Evolutionary conservation across 2,888 invertebrate species (phyloP), one percentile per base, ranked within the genome.

Genomic region (Heliothis peltigera): DNA sequence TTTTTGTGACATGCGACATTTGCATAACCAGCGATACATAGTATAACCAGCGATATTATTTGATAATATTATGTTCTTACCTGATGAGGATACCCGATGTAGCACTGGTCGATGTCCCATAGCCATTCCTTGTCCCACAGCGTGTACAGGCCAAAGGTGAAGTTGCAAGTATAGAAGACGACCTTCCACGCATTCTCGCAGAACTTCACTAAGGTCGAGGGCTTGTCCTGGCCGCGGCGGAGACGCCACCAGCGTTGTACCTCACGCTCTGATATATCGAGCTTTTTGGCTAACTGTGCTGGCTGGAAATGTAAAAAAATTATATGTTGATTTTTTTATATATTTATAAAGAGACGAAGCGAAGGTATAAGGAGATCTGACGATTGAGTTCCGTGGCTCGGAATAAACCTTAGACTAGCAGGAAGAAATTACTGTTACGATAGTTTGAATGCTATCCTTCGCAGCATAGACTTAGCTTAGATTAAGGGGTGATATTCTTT

Each of bases 61-160:
- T 2, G 4, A 15, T n/a, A 39, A 15, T n/a, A 39, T 4, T 2
- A 15, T 1, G 15, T 1, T 28, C 51, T 82, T 18, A 97, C 97
- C 96, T 98, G 98, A 92, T 97, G 96, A 15, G 98, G 98, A 87
- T 97, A 98, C 32, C 96, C 96, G 58, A 96, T 89, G 96, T 98
- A 99, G 88, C 98, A 98, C 86, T 97, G 95, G 80, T 97, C 97
- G 70, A 99, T 98, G 87, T 99, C 96, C 98, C 98, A 98, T 80
- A 99, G 95, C 98, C 99, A 99, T 61, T 97, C 96, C 94, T 99
- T 99, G 91, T 98, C 97, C 98, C 98, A 99, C 43, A 99, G 94
- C 64, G 97, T 96, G 82, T 96, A 95, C 25, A 98, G 84, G 19
- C 99, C 99, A 92, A 97, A 98, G 25, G 96, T 88, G 90, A 98